These are phyloP conservation scores for Oscheius onirici DNA, from an alignment of 2,888 invertebrate species.

Conservation along the genomic window DNA sequence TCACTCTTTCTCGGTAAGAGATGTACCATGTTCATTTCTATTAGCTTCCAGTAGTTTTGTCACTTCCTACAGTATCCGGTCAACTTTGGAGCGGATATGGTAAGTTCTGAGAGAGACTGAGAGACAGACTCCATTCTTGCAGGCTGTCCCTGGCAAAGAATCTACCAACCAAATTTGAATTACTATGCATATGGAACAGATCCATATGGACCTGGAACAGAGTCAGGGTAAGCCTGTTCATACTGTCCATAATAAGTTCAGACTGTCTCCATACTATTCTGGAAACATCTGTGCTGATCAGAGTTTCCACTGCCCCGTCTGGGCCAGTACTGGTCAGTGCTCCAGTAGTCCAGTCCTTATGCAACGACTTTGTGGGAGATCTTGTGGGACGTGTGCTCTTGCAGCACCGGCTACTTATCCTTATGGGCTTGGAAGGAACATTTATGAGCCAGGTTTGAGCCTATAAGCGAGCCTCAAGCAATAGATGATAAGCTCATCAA, in stretches of 20 bases:
- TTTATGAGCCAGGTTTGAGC: slow-evolving; percentile 1
- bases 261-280: background rate
- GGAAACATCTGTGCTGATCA: background rate
- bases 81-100: slow-evolving; percentile 7
- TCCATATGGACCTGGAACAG: background rate
- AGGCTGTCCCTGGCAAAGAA: slow-evolving; percentile 1
- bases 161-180: background rate
- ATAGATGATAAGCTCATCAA: too few species aligned
- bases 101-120: background rate
- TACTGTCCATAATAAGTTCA: background rate
- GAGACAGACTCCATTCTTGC: too few species aligned
- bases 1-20: background rate
- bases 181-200: background rate
- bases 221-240: background rate
- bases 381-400: slow-evolving; percentile 5
- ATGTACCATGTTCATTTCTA: too few species aligned
- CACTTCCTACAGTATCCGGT: background rate
- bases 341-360: background rate
- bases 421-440: background rate
- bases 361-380: background rate
- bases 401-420: background rate
- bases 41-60: background rate
- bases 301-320: background rate
- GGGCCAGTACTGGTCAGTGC: slow-evolving; percentile 18
- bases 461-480: too few species aligned